Evolutionary conservation across 2,888 invertebrate genomes (phyloP).

Genomic region (Gryllus longicercus): DNA sequence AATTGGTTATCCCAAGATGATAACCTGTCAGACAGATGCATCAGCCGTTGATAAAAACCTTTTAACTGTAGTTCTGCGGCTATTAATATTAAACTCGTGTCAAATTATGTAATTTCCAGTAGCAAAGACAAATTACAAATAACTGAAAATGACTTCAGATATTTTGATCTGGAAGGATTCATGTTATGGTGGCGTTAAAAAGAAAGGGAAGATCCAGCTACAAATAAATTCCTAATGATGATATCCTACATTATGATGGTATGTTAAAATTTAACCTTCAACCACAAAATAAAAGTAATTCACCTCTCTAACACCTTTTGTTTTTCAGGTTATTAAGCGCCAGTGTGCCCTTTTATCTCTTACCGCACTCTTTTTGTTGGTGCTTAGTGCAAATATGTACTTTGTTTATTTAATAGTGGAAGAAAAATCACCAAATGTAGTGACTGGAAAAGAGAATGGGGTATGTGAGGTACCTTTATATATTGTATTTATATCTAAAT

Average conservation of each 20-base stretch:
- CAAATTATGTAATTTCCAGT: too few relatives aligned
- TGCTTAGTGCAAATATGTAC: constrained; percentile 46
- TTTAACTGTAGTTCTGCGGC: too few relatives aligned
- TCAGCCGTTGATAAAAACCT: too few relatives aligned
- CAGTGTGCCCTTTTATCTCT: constrained; percentile 45
- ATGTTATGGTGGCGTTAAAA: neutral
- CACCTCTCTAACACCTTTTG: neutral
- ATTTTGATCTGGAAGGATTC: neutral
- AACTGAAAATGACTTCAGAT: too few relatives aligned
- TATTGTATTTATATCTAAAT: neutral
- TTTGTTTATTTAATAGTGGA: constrained; percentile 47
- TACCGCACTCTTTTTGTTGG: constrained; percentile 45
- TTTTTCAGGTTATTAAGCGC: constrained; percentile 46
- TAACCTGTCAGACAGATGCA: too few relatives aligned
- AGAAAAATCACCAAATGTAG: constrained; percentile 42
- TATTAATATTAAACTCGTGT: too few relatives aligned
- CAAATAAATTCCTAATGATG: neutral
- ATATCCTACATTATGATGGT: constrained; percentile 2
- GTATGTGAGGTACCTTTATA: neutral
- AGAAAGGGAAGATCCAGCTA: too few relatives aligned
- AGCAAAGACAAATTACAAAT: too few relatives aligned
- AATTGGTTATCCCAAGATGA: too few relatives aligned
- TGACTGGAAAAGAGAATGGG: constrained; percentile 23
- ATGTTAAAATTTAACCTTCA: neutral
- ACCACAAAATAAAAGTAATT: too few relatives aligned